A percentile compares a stretch with the other conserved stretches of the same genome.
Evolutionary conservation across 2,888 invertebrate genomes (phyloP).

Genomic region (Athetis lepigone): DNA sequence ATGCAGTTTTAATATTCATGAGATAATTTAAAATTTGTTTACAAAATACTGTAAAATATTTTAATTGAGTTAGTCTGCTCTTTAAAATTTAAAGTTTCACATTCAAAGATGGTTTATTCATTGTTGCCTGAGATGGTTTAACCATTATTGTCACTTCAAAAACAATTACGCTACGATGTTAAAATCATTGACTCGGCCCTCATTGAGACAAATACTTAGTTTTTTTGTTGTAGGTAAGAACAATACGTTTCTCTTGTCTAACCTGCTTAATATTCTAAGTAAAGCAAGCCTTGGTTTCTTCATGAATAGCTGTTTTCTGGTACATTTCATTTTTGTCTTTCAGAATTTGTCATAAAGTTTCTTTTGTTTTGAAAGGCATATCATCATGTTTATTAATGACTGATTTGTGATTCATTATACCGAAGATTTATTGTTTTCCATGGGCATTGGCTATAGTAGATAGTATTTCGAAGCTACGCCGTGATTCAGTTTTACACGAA

Average conservation of each 20-base stretch:
- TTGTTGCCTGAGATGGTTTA: no score
- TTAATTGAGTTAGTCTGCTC: no score
- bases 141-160: neutral
- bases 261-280: conserved; percentile 27
- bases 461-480: no score
- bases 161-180: conserved; percentile 1
- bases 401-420: conserved; percentile 4
- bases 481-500: neutral
- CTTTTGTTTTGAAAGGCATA: conserved; percentile 9
- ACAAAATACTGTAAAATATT: no score
- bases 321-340: conserved; percentile 5
- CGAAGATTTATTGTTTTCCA: neutral
- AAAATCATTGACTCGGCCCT: conserved; percentile 7
- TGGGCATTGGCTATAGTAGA: neutral
- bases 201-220: neutral
- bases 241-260: conserved; percentile 24
- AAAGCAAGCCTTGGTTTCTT: conserved; percentile 35
- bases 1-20: no score
- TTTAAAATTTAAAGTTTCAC: no score
- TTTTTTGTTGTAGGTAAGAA: conserved; percentile 25
- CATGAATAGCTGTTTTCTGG: conserved; percentile 17
- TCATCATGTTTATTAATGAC: conserved; percentile 8
- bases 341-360: conserved; percentile 1
- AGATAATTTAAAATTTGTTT: no score
- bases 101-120: no score